Conservation (phyloP, 2,888 invertebrate species). For the Tachina lurida region DNA sequence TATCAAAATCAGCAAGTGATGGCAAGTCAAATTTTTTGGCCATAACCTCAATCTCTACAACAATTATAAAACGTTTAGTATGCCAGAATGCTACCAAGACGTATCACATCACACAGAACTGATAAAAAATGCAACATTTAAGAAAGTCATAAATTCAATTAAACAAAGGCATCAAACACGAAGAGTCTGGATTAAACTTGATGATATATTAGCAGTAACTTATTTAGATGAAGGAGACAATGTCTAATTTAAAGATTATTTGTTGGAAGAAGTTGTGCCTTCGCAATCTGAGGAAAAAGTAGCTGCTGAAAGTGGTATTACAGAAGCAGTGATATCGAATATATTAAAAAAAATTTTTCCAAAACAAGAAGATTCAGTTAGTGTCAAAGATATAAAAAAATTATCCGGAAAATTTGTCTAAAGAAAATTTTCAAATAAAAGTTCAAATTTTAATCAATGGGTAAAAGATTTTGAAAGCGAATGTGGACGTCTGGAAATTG, state of each 20-base stretch:
- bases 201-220: conserved; percentile 12
- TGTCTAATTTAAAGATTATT: conserved; percentile 38
- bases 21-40: conserved; percentile 18
- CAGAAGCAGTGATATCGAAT: neutral
- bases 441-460: conserved; percentile 59
- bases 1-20: neutral
- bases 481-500: conserved; percentile 4
- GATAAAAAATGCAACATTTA: neutral
- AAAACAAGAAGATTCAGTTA: neutral
- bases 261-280: conserved; percentile 14
- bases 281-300: neutral
- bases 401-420: conserved; percentile 12
- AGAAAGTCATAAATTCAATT: conserved; percentile 23
- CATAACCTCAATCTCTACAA: conserved; percentile 37
- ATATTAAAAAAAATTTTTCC: conserved; percentile 11
- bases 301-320: neutral
- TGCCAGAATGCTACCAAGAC: conserved; percentile 24
- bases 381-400: too few relatives aligned
- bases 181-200: conserved; percentile 2
- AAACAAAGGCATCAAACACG: conserved; percentile 47
- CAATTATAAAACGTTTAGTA: conserved; percentile 33
- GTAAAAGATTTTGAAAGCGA: conserved; percentile 49
- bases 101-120: neutral
- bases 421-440: conserved; percentile 44
- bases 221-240: conserved; percentile 47